Base-by-base conservation (phyloP, 2,888 invertebrate species). In the Tetranychus truncatus region DNA sequence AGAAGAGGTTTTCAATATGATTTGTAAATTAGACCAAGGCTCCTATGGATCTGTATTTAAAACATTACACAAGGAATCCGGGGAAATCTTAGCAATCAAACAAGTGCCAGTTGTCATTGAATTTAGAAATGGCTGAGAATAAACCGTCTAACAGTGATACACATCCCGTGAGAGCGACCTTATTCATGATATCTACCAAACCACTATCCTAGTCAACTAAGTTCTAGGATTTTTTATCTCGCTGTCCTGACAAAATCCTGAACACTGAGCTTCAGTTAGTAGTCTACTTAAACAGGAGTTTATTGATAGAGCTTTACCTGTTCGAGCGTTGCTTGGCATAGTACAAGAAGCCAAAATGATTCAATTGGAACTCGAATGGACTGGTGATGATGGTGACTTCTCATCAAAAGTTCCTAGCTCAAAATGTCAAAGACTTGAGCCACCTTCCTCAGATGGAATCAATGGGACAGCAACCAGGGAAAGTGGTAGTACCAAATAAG, bases 101-200 rank as follows among this genome's bases (percentile, higher is more conserved):
- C 92, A 97, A 86, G 95, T 97, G 80, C 97, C 97, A 72, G 97
- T 99, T 73, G 97, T 97, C 84, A 96, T 96, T 5, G 97, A 99
- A 24, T 24, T 24, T 24, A 24, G 24, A 2, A 24, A 24, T 1
- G 24, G 24, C 24, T 24, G 24, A 24, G 24, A 97, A 97, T 4
- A 87, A 89, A 81, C 89, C 89, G 20, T 99, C 99, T 0, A 97
- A 99, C 82, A 96, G 96, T 0, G 96, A 99, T 80, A 86, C 87
- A 77, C 86, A 87, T 81, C 86, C 86, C 15, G 87, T 87, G 86
- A 81, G 86, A 78, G 99, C 97, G 74, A 97, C 99, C 80, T 99
- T n/a, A n/a, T n/a, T 99, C 84, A 97, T 99, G 97, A 99, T 99
- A 80, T 99, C 99, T 15, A 96, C 96, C 46, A 97, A 97, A 83